Evolutionary conservation across 2,113 vertebrate species (phyloP), one percentile per base, ranked within the genome.

Genomic region (Carettochelys insculpta): DNA sequence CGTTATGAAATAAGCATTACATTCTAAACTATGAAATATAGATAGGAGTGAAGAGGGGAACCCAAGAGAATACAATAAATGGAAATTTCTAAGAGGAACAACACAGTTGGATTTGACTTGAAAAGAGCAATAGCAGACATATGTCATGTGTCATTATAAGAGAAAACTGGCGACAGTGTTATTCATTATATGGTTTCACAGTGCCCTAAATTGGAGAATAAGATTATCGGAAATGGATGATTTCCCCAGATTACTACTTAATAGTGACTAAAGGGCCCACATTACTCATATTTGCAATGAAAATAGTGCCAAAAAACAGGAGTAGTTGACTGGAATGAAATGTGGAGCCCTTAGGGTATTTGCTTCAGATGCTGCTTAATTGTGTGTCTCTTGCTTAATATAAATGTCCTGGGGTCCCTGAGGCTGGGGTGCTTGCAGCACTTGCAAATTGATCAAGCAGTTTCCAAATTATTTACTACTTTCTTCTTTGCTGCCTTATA

Each of bases 181-280:
- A 97, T 98, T 98, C 98, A 97, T 98, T 97, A 97, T 93, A 89
- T 96, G 97, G 90, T 96, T 97, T 95, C 97, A 94, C 96, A 97
- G 95, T 96, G 95, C 95, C 96, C 95, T 97, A 97, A 98, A 98
- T 98, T 95, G 96, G 96, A 97, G 96, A 94, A 97, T 96, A 95
- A 97, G 97, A 97, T 98, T 98, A 97, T 97, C 97, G 96, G 95
- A 96, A 97, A 95, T 96, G 94, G 94, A 97, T 98, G 97, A 98
- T 98, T 98, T 98, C 97, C 97, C 98, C 95, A 97, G 97, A 97
- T 97, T 97, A 96, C 92, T 94, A 80, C 97, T 97, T 98, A 98
- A 97, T 97, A 97, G 97, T 97, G 96, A 98, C 97, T 97, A 96
- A 97, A 97, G 96, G 92, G 95, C 93, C 92, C n/a, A 56, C 95